Conservation (phyloP, 2,888 invertebrate species). For the Chamaedrilus cognettii region DNA sequence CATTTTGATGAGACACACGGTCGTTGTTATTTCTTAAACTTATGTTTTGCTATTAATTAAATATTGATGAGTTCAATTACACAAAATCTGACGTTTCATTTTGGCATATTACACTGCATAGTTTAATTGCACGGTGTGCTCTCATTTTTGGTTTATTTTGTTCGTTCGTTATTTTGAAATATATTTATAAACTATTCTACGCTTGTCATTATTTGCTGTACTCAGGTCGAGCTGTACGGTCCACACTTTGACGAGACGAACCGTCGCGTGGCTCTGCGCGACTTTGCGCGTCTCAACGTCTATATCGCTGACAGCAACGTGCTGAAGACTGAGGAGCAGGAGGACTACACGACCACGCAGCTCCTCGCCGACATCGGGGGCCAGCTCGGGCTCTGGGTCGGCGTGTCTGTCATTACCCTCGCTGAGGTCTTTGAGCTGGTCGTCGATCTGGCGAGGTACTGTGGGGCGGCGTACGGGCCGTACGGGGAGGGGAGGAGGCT, state of each 20-base stretch:
- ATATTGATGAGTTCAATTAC: no score
- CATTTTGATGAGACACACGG: no score
- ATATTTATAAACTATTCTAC: no score
- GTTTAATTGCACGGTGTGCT: no score
- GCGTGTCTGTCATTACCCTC: conserved; percentile 39
- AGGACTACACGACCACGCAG: conserved; percentile 40
- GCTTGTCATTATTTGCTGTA: no score
- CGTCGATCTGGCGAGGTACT: conserved; percentile 26
- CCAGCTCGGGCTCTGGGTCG: conserved; percentile 43
- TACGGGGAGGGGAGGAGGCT: not conserved
- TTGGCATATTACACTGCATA: no score
- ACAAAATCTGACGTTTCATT: no score
- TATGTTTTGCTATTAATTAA: no score
- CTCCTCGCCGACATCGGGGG: conserved; percentile 41
- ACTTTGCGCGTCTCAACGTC: conserved; percentile 37
- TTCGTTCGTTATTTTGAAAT: no score
- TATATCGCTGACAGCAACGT: conserved; percentile 42
- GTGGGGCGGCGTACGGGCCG: not conserved
- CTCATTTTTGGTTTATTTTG: no score
- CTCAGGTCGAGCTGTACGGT: conserved; percentile 24
- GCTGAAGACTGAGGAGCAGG: conserved; percentile 40
- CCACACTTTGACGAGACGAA: conserved; percentile 32
- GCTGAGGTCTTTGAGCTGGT: conserved; percentile 38
- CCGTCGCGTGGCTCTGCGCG: conserved; percentile 29
- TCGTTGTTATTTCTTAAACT: no score